Conservation (phyloP, 2,888 invertebrate genomes). For the Rhagophthalmus giganteus region DNA sequence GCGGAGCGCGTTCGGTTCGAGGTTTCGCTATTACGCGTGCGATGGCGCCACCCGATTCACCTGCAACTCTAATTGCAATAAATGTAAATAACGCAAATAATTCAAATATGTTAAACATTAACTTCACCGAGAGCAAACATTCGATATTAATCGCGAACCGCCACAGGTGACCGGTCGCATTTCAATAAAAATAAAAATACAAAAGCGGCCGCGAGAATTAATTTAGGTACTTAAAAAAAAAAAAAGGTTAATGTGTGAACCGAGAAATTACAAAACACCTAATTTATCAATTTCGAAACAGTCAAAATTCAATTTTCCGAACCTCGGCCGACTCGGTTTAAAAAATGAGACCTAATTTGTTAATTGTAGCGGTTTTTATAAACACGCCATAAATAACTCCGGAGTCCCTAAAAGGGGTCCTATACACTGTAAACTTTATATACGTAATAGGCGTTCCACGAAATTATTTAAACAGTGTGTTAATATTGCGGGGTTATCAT, state of each 20-base stretch:
- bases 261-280: constrained; percentile 38
- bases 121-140: too few species aligned
- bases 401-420: constrained; percentile 15
- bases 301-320: constrained; percentile 35
- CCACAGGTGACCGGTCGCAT: too few species aligned
- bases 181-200: not conserved
- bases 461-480: constrained; percentile 17
- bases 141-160: too few species aligned
- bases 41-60: too few species aligned
- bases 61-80: too few species aligned
- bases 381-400: constrained; percentile 38
- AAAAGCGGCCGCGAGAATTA: constrained; percentile 16
- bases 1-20: too few species aligned
- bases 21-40: too few species aligned
- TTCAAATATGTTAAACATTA: too few species aligned
- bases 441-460: constrained; percentile 10
- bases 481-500: constrained; percentile 30
- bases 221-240: too few species aligned
- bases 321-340: constrained; percentile 23
- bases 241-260: constrained; percentile 35
- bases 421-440: constrained; percentile 18
- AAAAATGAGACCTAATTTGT: constrained; percentile 38
- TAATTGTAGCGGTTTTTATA: constrained; percentile 42
- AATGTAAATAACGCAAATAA: too few species aligned
- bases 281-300: constrained; percentile 35